Conservation (phyloP, 2,888 invertebrate genomes). For the Euspilapteryx auroguttella region DNA sequence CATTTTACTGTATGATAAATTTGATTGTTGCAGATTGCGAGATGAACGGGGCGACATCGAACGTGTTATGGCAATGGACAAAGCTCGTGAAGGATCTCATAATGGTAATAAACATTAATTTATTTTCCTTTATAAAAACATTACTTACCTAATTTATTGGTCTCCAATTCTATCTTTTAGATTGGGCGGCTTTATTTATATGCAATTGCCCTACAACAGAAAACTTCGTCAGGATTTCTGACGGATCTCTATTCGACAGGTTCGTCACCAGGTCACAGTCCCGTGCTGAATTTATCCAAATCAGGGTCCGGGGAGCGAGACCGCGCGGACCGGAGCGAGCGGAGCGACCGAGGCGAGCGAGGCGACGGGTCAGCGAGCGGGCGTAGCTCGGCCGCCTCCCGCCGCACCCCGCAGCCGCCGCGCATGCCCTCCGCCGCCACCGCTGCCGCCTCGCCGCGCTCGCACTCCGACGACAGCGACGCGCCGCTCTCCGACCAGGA, state of each 20-base stretch:
- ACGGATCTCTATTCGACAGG: constrained; percentile 46
- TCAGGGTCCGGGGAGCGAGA: constrained; percentile 80
- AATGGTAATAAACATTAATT: constrained; percentile 67
- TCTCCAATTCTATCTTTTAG: no score
- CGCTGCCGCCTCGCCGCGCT: constrained; percentile 66
- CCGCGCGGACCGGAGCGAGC: constrained; percentile 58
- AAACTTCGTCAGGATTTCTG: background rate
- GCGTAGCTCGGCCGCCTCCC: constrained; percentile 61
- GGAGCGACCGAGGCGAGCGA: constrained; percentile 58
- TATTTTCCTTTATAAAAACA: constrained; percentile 7
- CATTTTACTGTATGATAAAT: no score
- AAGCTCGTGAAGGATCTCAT: constrained; percentile 85
- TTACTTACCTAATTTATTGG: no score
- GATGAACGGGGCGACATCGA: constrained; percentile 87
- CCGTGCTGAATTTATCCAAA: constrained; percentile 88
- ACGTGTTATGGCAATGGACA: constrained; percentile 77
- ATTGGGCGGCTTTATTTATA: no score
- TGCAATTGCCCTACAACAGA: no score
- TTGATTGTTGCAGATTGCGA: constrained; percentile 79
- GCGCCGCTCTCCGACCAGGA: constrained; percentile 87
- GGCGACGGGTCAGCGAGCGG: constrained; percentile 54
- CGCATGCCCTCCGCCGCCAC: constrained; percentile 52
- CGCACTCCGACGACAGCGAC: constrained; percentile 79
- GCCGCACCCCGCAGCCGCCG: constrained; percentile 64
- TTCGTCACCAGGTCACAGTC: constrained; percentile 89